Evolutionary conservation across 2,113 vertebrate species (phyloP).

Genomic region (Bubalus kerabau): DNA sequence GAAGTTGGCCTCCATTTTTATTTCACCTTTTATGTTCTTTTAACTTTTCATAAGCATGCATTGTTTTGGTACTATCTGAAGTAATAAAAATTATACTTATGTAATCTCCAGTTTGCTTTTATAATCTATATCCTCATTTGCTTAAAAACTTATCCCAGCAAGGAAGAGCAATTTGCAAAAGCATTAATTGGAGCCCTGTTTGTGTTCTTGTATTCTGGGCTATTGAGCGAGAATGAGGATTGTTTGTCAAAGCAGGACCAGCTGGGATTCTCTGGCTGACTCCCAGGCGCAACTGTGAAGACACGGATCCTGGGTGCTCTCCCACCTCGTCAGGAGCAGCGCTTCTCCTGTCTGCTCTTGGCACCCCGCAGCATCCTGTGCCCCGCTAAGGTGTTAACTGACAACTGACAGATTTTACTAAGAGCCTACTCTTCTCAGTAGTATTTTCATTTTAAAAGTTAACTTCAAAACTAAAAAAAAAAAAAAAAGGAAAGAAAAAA

Average conservation of each 20-base stretch:
- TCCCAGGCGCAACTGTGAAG: slow-evolving; percentile 67
- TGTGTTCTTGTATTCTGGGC: slow-evolving; percentile 47
- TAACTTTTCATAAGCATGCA: not conserved
- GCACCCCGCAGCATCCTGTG: slow-evolving; percentile 63
- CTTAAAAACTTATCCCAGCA: slow-evolving; percentile 38
- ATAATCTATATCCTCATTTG: slow-evolving; percentile 13
- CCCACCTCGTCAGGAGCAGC: slow-evolving; percentile 61
- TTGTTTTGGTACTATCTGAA: not conserved
- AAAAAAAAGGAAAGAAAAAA: not conserved
- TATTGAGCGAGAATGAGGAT: slow-evolving; percentile 52
- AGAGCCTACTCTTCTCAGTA: slow-evolving; percentile 50
- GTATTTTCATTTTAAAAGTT: slow-evolving; percentile 66
- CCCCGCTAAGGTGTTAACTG: slow-evolving; percentile 75
- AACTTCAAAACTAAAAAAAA: slow-evolving; percentile 34
- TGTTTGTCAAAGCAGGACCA: slow-evolving; percentile 67
- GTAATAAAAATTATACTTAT: not conserved
- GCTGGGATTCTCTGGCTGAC: slow-evolving; percentile 71
- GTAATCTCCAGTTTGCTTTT: slow-evolving; percentile 26
- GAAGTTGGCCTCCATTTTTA: not conserved
- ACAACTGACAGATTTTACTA: slow-evolving; percentile 70
- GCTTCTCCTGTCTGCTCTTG: slow-evolving; percentile 64
- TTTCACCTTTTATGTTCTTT: not conserved
- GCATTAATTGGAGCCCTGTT: slow-evolving; percentile 45
- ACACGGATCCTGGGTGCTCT: slow-evolving; percentile 66
- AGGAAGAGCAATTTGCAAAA: slow-evolving; percentile 43